Percentiles rank a stretch among this genome's conserved stretches.
These are phyloP conservation scores for Conus betulinus DNA, from an alignment of 1,140 invertebrate species.

Conservation along the genomic window DNA sequence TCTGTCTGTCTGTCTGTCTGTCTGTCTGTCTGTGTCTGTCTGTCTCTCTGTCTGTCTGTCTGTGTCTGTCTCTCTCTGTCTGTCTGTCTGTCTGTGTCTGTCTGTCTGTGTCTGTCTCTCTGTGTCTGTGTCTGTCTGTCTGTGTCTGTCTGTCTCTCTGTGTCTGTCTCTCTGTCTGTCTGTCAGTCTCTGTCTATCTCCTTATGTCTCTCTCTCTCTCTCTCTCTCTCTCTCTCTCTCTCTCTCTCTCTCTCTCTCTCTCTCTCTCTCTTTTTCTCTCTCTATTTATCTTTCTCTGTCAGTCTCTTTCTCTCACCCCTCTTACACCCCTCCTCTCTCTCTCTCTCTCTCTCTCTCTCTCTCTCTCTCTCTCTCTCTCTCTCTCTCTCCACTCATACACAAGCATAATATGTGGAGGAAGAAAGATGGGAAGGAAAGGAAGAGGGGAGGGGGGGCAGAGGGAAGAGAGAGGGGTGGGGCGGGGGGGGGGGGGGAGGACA, in stretches of 20 bases:
- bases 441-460: too few relatives aligned
- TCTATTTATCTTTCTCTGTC: neutral
- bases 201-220: neutral
- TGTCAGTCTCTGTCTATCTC: neutral
- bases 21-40: neutral
- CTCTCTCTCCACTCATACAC: neutral
- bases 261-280: neutral
- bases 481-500: too few relatives aligned
- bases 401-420: too few relatives aligned
- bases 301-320: neutral
- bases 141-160: neutral
- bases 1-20: neutral
- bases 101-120: neutral
- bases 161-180: neutral
- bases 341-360: neutral
- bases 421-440: too few relatives aligned
- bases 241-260: neutral
- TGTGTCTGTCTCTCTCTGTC: neutral
- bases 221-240: conserved; percentile 1
- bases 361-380: neutral
- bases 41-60: neutral
- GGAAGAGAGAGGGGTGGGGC: too few relatives aligned
- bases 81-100: neutral
- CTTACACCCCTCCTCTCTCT: neutral
- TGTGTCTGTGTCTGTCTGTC: neutral